These are phyloP conservation scores for Pagetopsis macropterus DNA, from an alignment of 2,797 vertebrate species.

Conservation along the genomic window DNA sequence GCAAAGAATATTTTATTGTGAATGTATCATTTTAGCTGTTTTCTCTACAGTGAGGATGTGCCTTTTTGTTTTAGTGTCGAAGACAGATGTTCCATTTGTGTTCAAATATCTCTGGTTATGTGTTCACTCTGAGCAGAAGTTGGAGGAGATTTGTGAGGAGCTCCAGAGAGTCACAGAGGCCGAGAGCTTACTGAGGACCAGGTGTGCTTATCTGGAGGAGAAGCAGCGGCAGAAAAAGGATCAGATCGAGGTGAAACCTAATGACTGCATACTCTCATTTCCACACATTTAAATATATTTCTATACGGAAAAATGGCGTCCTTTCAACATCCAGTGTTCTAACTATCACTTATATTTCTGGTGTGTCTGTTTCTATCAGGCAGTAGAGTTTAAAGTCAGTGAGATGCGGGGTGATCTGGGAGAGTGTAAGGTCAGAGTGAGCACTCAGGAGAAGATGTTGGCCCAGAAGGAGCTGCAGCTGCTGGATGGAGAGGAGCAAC, in stretches of 20 bases:
- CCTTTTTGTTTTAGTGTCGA: constrained; percentile 9
- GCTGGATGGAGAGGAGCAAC: constrained; percentile 59
- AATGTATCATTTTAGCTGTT: not conserved
- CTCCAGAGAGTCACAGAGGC: constrained; percentile 74
- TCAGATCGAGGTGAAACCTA: constrained; percentile 66
- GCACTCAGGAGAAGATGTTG: constrained; percentile 74
- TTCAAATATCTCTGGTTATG: constrained; percentile 2
- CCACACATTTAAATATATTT: no score
- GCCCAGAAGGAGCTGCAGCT: constrained; percentile 82
- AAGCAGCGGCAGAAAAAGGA: constrained; percentile 66
- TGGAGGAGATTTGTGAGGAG: constrained; percentile 80
- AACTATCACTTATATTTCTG: not conserved
- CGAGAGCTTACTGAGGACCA: constrained; percentile 67
- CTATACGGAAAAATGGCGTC: not conserved
- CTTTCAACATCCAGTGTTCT: not conserved
- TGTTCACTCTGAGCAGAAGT: constrained; percentile 65
- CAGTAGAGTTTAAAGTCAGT: constrained; percentile 25
- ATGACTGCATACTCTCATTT: not conserved
- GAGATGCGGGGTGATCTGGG: constrained; percentile 60
- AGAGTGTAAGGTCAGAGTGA: constrained; percentile 50
- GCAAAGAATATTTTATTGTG: not conserved
- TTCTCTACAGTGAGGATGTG: not conserved
- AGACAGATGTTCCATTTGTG: not conserved
- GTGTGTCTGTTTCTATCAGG: constrained; percentile 29
- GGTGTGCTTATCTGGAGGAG: constrained; percentile 72